phyloP scores from a whole-genome alignment of 2,113 vertebrate species.

The Chauna torquata region DNA sequence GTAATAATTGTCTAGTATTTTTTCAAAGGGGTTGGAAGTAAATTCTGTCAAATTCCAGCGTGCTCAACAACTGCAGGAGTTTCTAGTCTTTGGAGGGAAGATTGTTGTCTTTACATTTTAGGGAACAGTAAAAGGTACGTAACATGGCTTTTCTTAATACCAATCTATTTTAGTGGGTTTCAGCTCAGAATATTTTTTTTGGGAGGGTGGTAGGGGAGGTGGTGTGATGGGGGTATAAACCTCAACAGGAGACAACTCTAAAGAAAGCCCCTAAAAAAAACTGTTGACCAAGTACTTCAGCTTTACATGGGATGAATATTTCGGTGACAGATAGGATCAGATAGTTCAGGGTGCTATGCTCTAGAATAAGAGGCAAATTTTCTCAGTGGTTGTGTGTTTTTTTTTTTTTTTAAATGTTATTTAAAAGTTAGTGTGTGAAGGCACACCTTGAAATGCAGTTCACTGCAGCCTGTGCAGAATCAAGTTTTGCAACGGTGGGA shows the following conservation, averaged over 20 bases:
- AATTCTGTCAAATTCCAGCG: not conserved
- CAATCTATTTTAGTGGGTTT: not conserved
- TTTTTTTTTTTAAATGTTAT: not conserved
- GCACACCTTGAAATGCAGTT: not conserved
- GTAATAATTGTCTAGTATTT: not conserved
- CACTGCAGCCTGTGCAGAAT: too few relatives aligned
- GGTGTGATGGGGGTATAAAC: not conserved
- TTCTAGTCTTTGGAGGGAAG: not conserved
- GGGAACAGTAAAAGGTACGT: not conserved
- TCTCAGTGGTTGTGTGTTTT: not conserved
- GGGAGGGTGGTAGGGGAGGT: too few relatives aligned
- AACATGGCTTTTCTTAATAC: not conserved
- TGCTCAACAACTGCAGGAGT: not conserved
- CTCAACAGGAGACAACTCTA: not conserved
- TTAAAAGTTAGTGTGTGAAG: not conserved
- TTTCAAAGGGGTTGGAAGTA: not conserved
- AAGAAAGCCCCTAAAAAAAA: not conserved
- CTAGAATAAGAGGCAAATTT: not conserved
- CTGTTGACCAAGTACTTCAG: not conserved
- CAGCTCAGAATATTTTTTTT: too few relatives aligned
- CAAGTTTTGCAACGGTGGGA: not conserved
- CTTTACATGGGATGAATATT: not conserved
- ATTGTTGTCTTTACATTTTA: not conserved
- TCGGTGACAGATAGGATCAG: not conserved
- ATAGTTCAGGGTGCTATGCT: not conserved